phyloP scores from a whole-genome alignment of 1,140 invertebrate species.

The Philotrypesis tridentata region DNA sequence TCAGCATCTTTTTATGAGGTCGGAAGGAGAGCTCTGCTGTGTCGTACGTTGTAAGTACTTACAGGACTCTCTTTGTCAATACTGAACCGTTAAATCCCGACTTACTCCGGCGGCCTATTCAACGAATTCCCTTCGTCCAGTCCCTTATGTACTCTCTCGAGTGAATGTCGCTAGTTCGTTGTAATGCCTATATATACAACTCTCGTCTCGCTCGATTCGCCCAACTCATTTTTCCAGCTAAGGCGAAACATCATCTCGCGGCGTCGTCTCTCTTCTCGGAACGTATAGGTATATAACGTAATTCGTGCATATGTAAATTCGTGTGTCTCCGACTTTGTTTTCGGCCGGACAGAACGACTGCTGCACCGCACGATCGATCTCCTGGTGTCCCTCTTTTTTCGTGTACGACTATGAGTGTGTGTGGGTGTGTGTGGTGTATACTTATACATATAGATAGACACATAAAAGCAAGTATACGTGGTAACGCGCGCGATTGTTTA shows the following conservation, averaged over 20 bases:
- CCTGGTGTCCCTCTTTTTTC: neutral
- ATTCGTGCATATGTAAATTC: neutral
- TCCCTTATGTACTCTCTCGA: neutral
- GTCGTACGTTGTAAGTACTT: neutral
- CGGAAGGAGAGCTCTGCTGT: neutral
- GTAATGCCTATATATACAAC: neutral
- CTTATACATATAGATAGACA: too few species aligned
- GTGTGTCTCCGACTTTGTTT: neutral
- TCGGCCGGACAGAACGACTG: neutral
- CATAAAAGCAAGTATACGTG: neutral
- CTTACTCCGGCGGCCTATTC: neutral
- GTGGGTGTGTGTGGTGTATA: too few species aligned
- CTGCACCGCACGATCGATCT: neutral
- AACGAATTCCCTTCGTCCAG: neutral
- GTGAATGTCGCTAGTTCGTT: neutral
- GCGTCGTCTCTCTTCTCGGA: neutral
- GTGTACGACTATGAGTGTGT: neutral
- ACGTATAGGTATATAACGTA: neutral
- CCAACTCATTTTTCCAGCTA: neutral
- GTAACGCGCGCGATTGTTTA: constrained; percentile 25
- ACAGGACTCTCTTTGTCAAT: neutral
- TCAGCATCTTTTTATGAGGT: neutral
- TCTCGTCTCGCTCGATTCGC: neutral
- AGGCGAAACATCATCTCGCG: neutral
- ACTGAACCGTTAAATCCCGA: neutral